A percentile compares a stretch with the other conserved stretches of the same genome.
phyloP scores from a whole-genome alignment of 2,797 vertebrate genomes.

The Vireo griseus region DNA sequence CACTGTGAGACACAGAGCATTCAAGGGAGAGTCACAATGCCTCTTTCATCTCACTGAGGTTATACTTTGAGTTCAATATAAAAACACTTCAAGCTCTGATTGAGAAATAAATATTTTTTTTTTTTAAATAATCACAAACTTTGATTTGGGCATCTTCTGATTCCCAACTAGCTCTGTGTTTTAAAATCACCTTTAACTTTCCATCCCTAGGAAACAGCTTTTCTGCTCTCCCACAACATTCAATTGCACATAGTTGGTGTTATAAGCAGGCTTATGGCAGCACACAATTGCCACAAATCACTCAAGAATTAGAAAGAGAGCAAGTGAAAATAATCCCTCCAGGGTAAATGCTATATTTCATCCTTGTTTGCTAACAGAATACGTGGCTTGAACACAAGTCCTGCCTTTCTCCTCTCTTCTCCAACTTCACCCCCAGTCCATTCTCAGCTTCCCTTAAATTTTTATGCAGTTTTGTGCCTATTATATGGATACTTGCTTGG shows the following conservation, averaged over 20 bases:
- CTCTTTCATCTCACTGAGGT: neutral
- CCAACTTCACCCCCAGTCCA: neutral
- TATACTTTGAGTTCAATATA: neutral
- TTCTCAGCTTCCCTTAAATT: neutral
- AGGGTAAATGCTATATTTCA: neutral
- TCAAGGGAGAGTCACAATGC: neutral
- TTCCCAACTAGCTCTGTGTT: neutral
- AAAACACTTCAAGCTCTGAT: neutral
- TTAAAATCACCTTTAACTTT: neutral
- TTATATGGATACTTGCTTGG: neutral
- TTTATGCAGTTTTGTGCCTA: neutral
- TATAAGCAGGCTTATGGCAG: neutral
- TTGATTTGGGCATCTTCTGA: neutral
- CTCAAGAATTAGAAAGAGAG: neutral
- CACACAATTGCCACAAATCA: neutral
- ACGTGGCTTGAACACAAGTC: neutral
- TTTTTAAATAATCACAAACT: accelerated
- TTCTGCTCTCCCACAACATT: neutral
- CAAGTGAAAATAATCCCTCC: neutral
- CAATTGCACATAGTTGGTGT: neutral
- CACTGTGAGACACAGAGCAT: neutral
- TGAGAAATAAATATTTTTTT: neutral
- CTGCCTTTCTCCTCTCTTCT: neutral
- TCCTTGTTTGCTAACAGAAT: neutral
- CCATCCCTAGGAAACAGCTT: neutral